Evolutionary conservation across 2,888 invertebrate genomes (phyloP).

Genomic region (Perizoma affinitatum): DNA sequence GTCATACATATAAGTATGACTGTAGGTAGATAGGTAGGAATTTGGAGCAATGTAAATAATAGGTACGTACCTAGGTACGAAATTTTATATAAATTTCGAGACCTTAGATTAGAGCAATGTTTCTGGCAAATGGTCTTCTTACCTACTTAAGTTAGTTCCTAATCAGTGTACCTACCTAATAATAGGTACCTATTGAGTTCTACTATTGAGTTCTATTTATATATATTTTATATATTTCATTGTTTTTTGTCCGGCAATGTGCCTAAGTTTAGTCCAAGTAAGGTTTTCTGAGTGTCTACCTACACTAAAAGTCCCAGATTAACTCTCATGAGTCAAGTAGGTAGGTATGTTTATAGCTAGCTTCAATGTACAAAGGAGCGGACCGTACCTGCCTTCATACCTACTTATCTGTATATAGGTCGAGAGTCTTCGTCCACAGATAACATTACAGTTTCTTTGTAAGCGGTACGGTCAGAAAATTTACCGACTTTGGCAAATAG

Average conservation of each 20-base stretch:
- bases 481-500: constrained; percentile 9
- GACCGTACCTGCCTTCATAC: constrained; percentile 3
- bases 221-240: too few species aligned
- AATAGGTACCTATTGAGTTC: neutral
- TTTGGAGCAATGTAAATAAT: too few species aligned
- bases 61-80: too few species aligned
- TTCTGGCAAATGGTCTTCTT: too few species aligned
- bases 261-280: neutral
- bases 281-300: neutral
- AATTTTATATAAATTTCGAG: too few species aligned
- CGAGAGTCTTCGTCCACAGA: constrained; percentile 26
- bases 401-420: constrained; percentile 24
- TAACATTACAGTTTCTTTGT: constrained; percentile 14
- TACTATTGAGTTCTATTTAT: neutral
- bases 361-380: constrained; percentile 15
- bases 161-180: too few species aligned
- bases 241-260: neutral
- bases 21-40: too few species aligned
- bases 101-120: too few species aligned
- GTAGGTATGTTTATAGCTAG: neutral
- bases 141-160: too few species aligned
- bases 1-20: too few species aligned
- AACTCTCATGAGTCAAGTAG: neutral
- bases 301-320: neutral
- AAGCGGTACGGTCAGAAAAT: constrained; percentile 29